Evolutionary conservation across 2,113 vertebrate species (phyloP).

Genomic region (Tetrax tetrax): DNA sequence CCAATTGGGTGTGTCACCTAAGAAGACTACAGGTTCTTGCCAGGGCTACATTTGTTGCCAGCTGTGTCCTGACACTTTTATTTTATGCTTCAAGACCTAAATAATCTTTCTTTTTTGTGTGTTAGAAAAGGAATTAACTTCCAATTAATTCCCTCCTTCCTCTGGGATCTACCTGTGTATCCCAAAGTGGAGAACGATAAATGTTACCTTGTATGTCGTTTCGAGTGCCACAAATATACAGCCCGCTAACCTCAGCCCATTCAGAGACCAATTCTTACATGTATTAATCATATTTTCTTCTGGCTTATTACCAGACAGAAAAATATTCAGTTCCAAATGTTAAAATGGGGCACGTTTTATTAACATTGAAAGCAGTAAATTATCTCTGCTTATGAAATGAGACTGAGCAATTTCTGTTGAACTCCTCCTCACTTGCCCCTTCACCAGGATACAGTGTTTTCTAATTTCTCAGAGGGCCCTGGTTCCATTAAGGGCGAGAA

Average conservation of each 20-base stretch:
- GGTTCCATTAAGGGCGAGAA: slow-evolving; percentile 72
- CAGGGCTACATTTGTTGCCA: slow-evolving; percentile 52
- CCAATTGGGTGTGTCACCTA: slow-evolving; percentile 4
- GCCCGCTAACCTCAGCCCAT: background rate
- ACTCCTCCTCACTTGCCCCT: slow-evolving; percentile 64
- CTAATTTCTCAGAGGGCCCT: slow-evolving; percentile 66
- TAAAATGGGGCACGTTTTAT: slow-evolving; percentile 67
- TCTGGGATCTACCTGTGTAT: slow-evolving; percentile 67
- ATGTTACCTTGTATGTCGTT: slow-evolving; percentile 14
- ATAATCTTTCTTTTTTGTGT: slow-evolving; percentile 48
- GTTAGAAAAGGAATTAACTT: slow-evolving; percentile 70
- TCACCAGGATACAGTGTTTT: slow-evolving; percentile 51
- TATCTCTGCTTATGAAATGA: slow-evolving; percentile 68
- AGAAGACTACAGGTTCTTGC: background rate
- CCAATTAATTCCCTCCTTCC: slow-evolving; percentile 57
- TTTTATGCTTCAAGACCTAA: slow-evolving; percentile 68
- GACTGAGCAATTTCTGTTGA: slow-evolving; percentile 64
- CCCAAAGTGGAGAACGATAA: slow-evolving; percentile 34
- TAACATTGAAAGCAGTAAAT: slow-evolving; percentile 67
- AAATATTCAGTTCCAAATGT: slow-evolving; percentile 51
- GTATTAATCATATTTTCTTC: slow-evolving; percentile 59
- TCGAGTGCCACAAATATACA: background rate
- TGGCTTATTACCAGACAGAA: slow-evolving; percentile 35
- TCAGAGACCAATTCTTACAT: slow-evolving; percentile 40
- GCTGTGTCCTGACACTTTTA: slow-evolving; percentile 34